Percentiles rank a stretch among this genome's conserved stretches.
Evolutionary conservation across 2,888 invertebrate species (phyloP).

Genomic region (Lycaena phlaeas): DNA sequence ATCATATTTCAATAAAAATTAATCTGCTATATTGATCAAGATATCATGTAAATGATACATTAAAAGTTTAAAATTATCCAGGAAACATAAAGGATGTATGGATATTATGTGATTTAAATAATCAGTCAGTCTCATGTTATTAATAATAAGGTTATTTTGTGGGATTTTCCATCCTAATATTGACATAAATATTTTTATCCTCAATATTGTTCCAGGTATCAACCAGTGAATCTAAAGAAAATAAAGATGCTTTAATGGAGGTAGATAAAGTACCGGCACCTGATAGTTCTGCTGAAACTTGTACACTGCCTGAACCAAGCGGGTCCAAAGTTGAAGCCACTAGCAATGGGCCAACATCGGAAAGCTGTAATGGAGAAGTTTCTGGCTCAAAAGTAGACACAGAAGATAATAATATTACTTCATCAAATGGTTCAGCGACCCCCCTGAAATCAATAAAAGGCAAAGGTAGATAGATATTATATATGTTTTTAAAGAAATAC

Average conservation of each 20-base stretch:
- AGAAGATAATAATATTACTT: conserved; percentile 58
- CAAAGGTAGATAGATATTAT: conserved; percentile 33
- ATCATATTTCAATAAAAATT: no score
- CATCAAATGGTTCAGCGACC: conserved; percentile 67
- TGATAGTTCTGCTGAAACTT: conserved; percentile 62
- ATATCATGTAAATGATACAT: no score
- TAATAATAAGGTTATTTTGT: no score
- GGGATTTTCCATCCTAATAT: no score
- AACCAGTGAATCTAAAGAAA: conserved; percentile 49
- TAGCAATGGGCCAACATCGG: conserved; percentile 31
- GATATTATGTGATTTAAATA: no score
- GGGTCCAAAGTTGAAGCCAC: conserved; percentile 30
- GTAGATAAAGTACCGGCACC: conserved; percentile 45
- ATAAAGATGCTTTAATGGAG: conserved; percentile 32
- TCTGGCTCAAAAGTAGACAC: conserved; percentile 52
- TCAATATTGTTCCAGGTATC: conserved; percentile 47
- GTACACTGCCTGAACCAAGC: conserved; percentile 54
- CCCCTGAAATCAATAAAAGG: conserved; percentile 44
- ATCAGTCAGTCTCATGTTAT: no score
- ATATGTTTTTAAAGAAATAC: no score
- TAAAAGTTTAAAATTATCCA: no score
- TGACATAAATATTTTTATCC: no score
- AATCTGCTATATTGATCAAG: no score
- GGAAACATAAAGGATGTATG: no score
- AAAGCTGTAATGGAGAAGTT: conserved; percentile 59